Base-by-base conservation (phyloP, 2,113 vertebrate species). In the Climacteris rufus region DNA sequence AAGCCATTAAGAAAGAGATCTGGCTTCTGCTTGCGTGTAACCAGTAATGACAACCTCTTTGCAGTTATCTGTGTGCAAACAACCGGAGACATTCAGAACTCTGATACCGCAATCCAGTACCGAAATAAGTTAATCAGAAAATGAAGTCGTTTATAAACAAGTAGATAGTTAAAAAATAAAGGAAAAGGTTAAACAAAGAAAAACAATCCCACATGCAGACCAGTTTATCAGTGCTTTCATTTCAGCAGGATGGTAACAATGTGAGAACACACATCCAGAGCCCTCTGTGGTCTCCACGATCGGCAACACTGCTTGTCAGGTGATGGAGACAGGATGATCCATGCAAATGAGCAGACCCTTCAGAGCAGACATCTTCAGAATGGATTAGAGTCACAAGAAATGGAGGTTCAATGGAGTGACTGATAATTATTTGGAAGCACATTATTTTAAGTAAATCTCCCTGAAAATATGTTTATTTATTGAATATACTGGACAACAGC, bases 31-130 rank as follows among this genome's bases (percentile, higher is more conserved):
- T 99, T 99, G 98, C 97, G 95, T 99, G 98, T 99, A 99, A 98
- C 98, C 98, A 98, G 98, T 99, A 99, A 99, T 98, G 98, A 99
- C 98, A 99, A 99, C 96, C 98, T 99, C 99, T 99, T 98, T 99
- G 99, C 98, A 99, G 99, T 99, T 98, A 99, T 99, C 99, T 99
- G 98, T 98, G 98, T 99, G 98, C 97, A 98, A 99, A 99, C 98
- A 99, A 99, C 97, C 98, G 98, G 97, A 99, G 97, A 99, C 97
- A 99, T 98, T 98, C 97, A 98, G 98, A 98, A 98, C 93, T 98
- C 97, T 94, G 96, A 97, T 98, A 96, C 95, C 98, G 90, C 86
- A 97, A 94, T 97, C 96, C 97, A 95, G 59, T 91, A 97, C 92
- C 84, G 7, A 98, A 97, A 77, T 94, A 94, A 98, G 88, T 97